A percentile compares a stretch with the other conserved stretches of the same genome.
These are phyloP conservation scores for Sesamia nonagrioides DNA, from an alignment of 1,140 invertebrate species.

Conservation along the genomic window DNA sequence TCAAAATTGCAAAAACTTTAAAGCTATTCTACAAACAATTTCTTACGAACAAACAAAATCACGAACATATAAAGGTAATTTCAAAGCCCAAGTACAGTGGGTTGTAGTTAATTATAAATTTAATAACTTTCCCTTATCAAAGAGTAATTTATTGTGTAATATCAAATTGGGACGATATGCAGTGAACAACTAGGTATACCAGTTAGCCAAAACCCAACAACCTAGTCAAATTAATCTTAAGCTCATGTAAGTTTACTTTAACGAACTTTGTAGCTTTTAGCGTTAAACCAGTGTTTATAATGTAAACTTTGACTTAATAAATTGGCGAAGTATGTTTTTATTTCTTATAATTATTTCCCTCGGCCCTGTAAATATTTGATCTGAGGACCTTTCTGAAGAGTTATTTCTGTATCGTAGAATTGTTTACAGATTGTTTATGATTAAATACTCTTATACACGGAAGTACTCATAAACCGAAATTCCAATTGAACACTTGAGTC, in stretches of 20 bases:
- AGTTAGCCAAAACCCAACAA: slow-evolving; percentile 41
- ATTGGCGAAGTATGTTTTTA: slow-evolving; percentile 42
- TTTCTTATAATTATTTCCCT: slow-evolving; percentile 10
- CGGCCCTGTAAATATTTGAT: neutral
- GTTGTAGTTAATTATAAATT: neutral
- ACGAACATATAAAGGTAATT: too few species aligned
- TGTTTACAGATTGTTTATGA: too few species aligned
- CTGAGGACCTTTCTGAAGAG: too few species aligned
- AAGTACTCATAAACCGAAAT: too few species aligned
- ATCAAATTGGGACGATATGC: slow-evolving; percentile 22
- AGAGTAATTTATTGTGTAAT: slow-evolving; percentile 17
- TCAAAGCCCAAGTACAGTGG: neutral
- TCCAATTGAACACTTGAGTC: too few species aligned
- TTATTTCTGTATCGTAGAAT: too few species aligned
- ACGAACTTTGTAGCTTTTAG: slow-evolving; percentile 34
- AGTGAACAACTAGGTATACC: slow-evolving; percentile 2
- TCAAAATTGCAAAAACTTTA: too few species aligned
- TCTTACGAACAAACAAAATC: too few species aligned
- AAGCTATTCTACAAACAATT: too few species aligned
- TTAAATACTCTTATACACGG: too few species aligned
- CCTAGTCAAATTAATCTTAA: slow-evolving; percentile 41
- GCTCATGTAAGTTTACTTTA: slow-evolving; percentile 44
- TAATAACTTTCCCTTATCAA: slow-evolving; percentile 3
- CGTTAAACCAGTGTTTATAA: slow-evolving; percentile 37
- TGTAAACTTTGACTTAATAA: slow-evolving; percentile 46